These are phyloP conservation scores for Montipora cactus DNA, from an alignment of 64 coral and sea anemone genomes.

Conservation along the genomic window DNA sequence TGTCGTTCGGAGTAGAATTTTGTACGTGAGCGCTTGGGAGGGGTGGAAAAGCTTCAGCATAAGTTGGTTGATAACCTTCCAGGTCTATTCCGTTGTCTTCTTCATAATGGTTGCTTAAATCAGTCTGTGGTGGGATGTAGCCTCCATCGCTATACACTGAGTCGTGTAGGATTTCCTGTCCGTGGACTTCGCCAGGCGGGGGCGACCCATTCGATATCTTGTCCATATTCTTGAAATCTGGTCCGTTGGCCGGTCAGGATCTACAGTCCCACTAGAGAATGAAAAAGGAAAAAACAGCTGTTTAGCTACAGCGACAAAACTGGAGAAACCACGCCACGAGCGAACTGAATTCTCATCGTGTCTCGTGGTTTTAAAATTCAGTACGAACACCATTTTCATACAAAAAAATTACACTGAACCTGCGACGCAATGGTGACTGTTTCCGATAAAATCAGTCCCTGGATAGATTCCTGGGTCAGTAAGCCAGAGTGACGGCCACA, in stretches of 20 bases:
- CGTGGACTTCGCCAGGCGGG: slow-evolving; percentile 49
- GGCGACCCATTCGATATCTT: slow-evolving; percentile 80
- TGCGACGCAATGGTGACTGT: slow-evolving; percentile 95
- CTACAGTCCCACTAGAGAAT: slow-evolving; percentile 95
- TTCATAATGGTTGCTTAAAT: slow-evolving; percentile 44
- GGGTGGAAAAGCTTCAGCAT: slow-evolving; percentile 94
- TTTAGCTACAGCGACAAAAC: neutral
- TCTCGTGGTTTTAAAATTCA: slow-evolving; percentile 1
- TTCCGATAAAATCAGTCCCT: slow-evolving; percentile 94
- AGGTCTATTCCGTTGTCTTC: slow-evolving; percentile 72
- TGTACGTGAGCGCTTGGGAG: slow-evolving; percentile 74
- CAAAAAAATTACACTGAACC: slow-evolving; percentile 26
- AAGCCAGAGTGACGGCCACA: slow-evolving; percentile 76
- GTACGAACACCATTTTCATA: neutral
- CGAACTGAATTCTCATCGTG: neutral
- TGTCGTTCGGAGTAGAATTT: slow-evolving; percentile 55
- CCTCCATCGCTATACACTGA: slow-evolving; percentile 83
- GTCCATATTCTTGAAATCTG: slow-evolving; percentile 96
- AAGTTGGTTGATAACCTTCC: slow-evolving; percentile 91
- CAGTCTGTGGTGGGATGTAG: slow-evolving; percentile 72
- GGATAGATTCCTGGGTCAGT: slow-evolving; percentile 84
- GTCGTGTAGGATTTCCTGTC: slow-evolving; percentile 73
- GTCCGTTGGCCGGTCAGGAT: slow-evolving; percentile 99
- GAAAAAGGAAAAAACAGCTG: slow-evolving; percentile 27
- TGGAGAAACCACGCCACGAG: neutral